A percentile compares a stretch with the other conserved stretches of the same genome.
Evolutionary conservation across 1,140 invertebrate species (phyloP).

Genomic region (Drosophila nigrodunni): DNA sequence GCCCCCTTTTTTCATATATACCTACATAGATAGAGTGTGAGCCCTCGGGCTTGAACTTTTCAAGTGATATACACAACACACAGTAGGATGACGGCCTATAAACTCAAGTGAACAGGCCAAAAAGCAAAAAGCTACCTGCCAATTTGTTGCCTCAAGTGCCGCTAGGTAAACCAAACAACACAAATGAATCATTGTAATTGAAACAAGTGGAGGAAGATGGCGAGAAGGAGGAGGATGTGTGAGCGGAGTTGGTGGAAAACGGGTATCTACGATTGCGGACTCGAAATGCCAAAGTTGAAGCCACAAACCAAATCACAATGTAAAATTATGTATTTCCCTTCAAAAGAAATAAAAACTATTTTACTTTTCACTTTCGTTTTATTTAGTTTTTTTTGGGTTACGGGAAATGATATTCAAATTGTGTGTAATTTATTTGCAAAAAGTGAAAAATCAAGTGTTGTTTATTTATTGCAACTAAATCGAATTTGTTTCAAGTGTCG

Average conservation of each 20-base stretch:
- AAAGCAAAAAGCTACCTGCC: constrained; percentile 31
- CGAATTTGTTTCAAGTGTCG: constrained; percentile 48
- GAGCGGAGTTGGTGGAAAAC: background rate
- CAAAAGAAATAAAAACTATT: constrained; percentile 9
- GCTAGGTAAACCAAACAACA: constrained; percentile 35
- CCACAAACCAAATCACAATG: constrained; percentile 41
- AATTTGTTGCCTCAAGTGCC: constrained; percentile 47
- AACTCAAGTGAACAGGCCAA: constrained; percentile 9
- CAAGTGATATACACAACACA: constrained; percentile 16
- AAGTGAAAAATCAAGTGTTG: constrained; percentile 6
- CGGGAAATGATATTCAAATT: constrained; percentile 24
- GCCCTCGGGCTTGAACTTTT: constrained; percentile 65
- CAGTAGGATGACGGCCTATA: constrained; percentile 25
- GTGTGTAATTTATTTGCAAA: constrained; percentile 19
- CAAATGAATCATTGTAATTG: constrained; percentile 74
- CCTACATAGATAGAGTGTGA: background rate
- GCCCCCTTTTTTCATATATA: constrained; percentile 45
- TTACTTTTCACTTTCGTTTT: constrained; percentile 63
- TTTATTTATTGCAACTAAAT: constrained; percentile 53
- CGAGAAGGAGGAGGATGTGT: background rate
- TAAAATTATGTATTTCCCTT: constrained; percentile 42
- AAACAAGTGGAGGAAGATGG: constrained; percentile 21
- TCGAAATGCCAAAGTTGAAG: constrained; percentile 66
- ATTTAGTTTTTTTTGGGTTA: constrained; percentile 34
- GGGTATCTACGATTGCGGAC: constrained; percentile 1